Conservation (phyloP, 2,888 invertebrate genomes). For the Oligia fasciuncula region DNA sequence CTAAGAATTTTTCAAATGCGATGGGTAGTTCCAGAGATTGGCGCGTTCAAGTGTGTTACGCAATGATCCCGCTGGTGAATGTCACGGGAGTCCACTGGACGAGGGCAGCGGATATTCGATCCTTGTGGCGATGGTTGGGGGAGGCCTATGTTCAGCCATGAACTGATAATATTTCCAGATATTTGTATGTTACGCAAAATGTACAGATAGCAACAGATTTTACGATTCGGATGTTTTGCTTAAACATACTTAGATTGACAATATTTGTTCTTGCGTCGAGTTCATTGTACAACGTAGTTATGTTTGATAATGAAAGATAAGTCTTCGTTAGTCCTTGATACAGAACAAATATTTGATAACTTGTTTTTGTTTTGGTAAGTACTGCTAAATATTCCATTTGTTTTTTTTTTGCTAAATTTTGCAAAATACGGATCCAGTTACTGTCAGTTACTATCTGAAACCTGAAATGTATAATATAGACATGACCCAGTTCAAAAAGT, state of each 20-base stretch:
- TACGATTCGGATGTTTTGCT: conserved; percentile 8
- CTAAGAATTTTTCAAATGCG: too few species aligned
- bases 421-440: background rate
- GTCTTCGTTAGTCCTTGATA: conserved; percentile 20
- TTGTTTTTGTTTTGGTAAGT: conserved; percentile 14
- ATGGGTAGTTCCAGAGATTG: too few species aligned
- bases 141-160: background rate
- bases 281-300: conserved; percentile 45
- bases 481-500: background rate
- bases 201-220: conserved; percentile 2
- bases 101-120: too few species aligned
- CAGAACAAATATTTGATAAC: conserved; percentile 23
- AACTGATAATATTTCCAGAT: background rate
- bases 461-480: background rate
- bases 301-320: conserved; percentile 40
- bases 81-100: background rate
- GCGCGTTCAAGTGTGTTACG: too few species aligned
- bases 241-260: background rate
- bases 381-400: background rate
- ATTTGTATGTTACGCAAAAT: conserved; percentile 2
- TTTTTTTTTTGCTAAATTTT: too few species aligned
- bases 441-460: background rate
- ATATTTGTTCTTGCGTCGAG: conserved; percentile 38
- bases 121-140: background rate
- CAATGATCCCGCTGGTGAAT: too few species aligned